These are phyloP conservation scores for Buathra laborator DNA, from an alignment of 2,888 invertebrate species.

Conservation along the genomic window DNA sequence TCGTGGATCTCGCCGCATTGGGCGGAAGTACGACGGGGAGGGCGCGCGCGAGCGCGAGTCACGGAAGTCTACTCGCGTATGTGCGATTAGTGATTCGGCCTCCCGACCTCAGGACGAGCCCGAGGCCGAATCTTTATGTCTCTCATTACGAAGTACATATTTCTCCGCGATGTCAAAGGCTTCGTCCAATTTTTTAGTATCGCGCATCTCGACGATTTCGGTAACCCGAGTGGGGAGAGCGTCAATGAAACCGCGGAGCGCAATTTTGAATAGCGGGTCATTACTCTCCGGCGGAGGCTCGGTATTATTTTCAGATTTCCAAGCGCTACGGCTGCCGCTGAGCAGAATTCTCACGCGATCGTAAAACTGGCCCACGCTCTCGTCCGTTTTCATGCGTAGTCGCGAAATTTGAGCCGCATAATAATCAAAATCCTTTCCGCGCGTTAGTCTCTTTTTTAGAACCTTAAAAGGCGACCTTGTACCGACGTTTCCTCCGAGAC, in stretches of 20 bases:
- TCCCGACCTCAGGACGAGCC: not conserved
- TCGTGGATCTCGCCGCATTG: no score
- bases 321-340: not conserved
- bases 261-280: not conserved
- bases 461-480: no score
- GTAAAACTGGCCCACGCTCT: not conserved
- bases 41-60: not conserved
- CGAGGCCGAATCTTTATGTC: not conserved
- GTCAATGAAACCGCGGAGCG: not conserved
- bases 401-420: not conserved
- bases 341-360: not conserved
- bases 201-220: not conserved
- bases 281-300: not conserved
- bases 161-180: not conserved
- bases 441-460: not conserved
- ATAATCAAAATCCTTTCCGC: not conserved
- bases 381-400: not conserved
- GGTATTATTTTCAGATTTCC: not conserved
- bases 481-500: conserved; percentile 63
- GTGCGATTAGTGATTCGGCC: not conserved
- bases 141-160: not conserved
- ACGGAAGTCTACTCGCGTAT: not conserved
- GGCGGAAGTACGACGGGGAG: not conserved
- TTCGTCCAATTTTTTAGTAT: not conserved
- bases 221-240: not conserved